phyloP scores from a whole-genome alignment of 2,888 invertebrate species.

The Acanthosepion lycidas region DNA sequence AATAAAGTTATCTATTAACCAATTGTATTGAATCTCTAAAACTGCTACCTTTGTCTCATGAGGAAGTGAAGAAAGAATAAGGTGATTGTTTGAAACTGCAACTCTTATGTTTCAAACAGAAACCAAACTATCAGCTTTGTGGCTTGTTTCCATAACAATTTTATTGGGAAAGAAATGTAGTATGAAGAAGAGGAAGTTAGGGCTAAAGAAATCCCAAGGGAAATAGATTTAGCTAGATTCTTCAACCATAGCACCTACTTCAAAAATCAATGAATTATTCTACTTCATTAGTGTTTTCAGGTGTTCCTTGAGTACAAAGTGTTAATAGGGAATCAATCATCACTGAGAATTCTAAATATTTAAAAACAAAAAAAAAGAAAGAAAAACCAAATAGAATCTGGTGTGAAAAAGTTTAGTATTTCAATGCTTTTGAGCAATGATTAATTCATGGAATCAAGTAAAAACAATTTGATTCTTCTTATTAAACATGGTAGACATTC shows the following conservation, averaged over 20 bases:
- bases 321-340: not conserved
- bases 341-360: not conserved
- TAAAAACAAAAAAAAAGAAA: not conserved
- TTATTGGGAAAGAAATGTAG: too few relatives aligned
- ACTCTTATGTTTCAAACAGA: too few relatives aligned
- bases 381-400: not conserved
- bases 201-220: not conserved
- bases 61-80: too few relatives aligned
- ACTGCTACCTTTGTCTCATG: too few relatives aligned
- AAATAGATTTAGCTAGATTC: not conserved
- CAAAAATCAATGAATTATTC: not conserved
- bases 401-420: not conserved
- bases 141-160: too few relatives aligned
- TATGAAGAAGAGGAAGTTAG: not conserved
- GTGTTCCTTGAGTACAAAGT: not conserved
- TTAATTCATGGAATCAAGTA: not conserved
- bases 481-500: not conserved
- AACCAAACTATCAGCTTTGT: too few relatives aligned
- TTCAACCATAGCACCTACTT: not conserved
- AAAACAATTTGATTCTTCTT: not conserved
- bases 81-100: too few relatives aligned
- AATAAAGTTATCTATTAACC: too few relatives aligned
- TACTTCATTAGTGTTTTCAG: not conserved
- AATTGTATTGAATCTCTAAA: too few relatives aligned
- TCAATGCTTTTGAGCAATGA: not conserved